Base-by-base conservation (phyloP, 2,797 vertebrate genomes). In the Lithobates pipiens region DNA sequence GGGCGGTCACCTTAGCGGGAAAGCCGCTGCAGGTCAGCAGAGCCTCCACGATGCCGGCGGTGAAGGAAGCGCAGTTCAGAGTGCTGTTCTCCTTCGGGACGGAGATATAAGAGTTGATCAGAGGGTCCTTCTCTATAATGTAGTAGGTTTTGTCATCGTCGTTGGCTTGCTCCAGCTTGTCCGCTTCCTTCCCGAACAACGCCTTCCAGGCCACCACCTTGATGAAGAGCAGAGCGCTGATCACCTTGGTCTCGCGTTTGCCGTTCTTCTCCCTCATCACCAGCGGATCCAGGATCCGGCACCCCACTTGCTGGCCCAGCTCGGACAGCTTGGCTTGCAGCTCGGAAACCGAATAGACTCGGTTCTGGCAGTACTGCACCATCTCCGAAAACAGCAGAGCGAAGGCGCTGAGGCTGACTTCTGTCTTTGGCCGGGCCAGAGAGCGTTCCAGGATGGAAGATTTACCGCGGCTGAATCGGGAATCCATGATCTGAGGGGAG, bases 91-190 rank as follows among this genome's bases (percentile, higher is more conserved):
- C 98, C 84, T 95, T 96, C 78, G 97, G 98, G 29, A 98, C 97
- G 0, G 98, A 99, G 88, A 99, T 98, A 92, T 95, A 99, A 0
- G 96, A 90, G 42, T 99, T 99, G 90, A 99, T 96, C 18, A 99
- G 91, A 0, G 98, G 97, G 88, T 99, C 97, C 77, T 96, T 95
- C 89, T 99, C 98, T 0, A 99, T 99, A 86, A 99, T 98, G 91
- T 99, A 99, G 77, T 96, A 99, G 0, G 97, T 98, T 86, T 96
- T 96, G 88, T 96, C 97, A 0, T 98, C 97, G 0, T 99, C 98
- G 3, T 99, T 99, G 91, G 98, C 98, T 88, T 99, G 98, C 88
- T 99, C 98, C 92, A 99, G 91, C 89, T 99, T 99, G 90, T 99
- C 97, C 0, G 97, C 98, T 84, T 98, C 98, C 39, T 97, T 97